These are phyloP conservation scores for Tyrophagus putrescentiae DNA, from an alignment of 1,140 invertebrate species.

Conservation along the genomic window DNA sequence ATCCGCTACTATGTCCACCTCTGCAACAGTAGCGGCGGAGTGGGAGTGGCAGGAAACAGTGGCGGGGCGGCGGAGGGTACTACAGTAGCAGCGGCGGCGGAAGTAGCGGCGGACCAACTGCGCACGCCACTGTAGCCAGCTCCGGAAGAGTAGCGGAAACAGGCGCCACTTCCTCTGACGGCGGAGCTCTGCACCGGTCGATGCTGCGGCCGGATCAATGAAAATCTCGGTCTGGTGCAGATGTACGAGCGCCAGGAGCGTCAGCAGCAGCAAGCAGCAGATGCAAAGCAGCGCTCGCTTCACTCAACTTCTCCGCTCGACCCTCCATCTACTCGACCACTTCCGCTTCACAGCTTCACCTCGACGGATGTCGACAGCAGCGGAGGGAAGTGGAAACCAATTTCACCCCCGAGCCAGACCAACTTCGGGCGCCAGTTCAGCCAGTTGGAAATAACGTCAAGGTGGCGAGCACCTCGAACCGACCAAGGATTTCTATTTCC, in stretches of 20 bases:
- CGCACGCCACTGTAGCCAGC: neutral
- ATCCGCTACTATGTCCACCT: slow-evolving; percentile 63
- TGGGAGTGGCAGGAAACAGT: neutral
- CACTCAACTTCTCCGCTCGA: neutral
- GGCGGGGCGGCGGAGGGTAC: too few species aligned
- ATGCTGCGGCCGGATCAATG: slow-evolving; percentile 5
- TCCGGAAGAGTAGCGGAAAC: too few species aligned
- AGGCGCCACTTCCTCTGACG: too few species aligned
- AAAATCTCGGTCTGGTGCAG: neutral
- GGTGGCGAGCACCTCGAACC: slow-evolving; percentile 4
- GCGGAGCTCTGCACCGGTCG: neutral
- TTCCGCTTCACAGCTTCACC: neutral
- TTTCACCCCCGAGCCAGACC: too few species aligned
- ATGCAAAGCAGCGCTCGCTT: neutral
- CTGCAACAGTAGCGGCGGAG: slow-evolving; percentile 32
- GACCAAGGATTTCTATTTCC: slow-evolving; percentile 24
- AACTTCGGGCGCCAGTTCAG: too few species aligned
- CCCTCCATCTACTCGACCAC: neutral
- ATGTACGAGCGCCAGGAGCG: slow-evolving; percentile 8
- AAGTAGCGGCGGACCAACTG: neutral
- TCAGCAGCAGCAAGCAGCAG: neutral
- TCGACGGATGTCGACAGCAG: neutral
- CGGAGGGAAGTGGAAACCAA: too few species aligned
- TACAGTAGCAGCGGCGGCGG: neutral
- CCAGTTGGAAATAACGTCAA: too few species aligned